Base-by-base conservation (phyloP, 2,888 invertebrate genomes). In the Exephanes ischioxanthus region DNA sequence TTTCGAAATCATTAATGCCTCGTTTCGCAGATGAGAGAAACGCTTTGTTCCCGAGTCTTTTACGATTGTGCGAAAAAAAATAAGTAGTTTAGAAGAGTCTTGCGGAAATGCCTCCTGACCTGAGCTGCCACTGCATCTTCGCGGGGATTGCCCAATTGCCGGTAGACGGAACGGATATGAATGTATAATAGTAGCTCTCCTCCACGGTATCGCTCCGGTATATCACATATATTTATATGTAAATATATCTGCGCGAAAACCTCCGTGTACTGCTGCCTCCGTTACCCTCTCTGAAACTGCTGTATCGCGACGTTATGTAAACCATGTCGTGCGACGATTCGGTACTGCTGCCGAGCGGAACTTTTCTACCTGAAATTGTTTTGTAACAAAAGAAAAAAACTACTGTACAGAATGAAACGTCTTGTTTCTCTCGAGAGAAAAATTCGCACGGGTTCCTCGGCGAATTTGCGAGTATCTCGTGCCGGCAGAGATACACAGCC, bases 311-410 rank as follows among this genome's bases (percentile, higher is more conserved):
- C 61, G 70, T 90, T 90, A 90, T 90, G 89, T 89, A 90, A 90
- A 90, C 90, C 87, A 87, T 86, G 84, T 86, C 90, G 90, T 90
- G 89, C 84, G 89, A 88, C 86, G 71, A 11, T 58, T 73, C 71
- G 55, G 41, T 41, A 26, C 37, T 16, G 70, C 53, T 30, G 41
- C 51, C 45, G 70, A 37, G 55, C 55, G 58, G 72, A 66, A 19
- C 33, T 66, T 48, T 37, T 66, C 19, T 51, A 72, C 68, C 72
- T 53, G 33, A 81, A 81, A 81, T 85, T 81, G 53, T 78, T 81
- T 81, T 70, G 73, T 22, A 75, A 81, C 81, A 73, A 78, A 78
- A 81, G 76, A 45, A 41, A 53, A 53, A 41, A 53, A 48, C 33
- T 33, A 37, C 48, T 22, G 41, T 41, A 19, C 26, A 22, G 67